These are phyloP conservation scores for Pardosa pseudoannulata DNA, from an alignment of 2,888 invertebrate species.

Conservation along the genomic window DNA sequence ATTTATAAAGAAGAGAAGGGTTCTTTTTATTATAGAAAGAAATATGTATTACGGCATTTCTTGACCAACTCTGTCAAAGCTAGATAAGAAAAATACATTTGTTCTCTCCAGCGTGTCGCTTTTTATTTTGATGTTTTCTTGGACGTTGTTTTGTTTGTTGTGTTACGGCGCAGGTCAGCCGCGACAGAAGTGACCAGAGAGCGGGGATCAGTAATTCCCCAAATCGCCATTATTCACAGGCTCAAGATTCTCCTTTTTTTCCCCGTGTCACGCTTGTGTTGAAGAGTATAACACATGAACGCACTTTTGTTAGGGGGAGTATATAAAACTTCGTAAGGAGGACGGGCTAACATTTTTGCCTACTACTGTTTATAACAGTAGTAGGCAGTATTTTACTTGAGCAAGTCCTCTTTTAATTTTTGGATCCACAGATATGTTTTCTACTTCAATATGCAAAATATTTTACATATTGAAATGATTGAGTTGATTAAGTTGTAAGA, in stretches of 20 bases:
- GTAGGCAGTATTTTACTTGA: no score
- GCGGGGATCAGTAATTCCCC: slow-evolving; percentile 5
- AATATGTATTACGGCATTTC: background rate
- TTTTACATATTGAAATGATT: no score
- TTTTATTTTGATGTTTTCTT: background rate
- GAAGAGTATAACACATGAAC: slow-evolving; percentile 7
- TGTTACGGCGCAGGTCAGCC: slow-evolving; percentile 5
- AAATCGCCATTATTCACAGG: slow-evolving; percentile 8
- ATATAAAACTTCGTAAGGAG: slow-evolving; percentile 6
- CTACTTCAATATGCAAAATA: no score
- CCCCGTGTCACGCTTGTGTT: background rate
- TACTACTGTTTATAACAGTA: no score
- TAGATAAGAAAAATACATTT: slow-evolving; percentile 15
- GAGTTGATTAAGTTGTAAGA: no score
- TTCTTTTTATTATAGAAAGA: background rate
- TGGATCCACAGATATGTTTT: no score
- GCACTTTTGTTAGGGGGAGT: background rate
- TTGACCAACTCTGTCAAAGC: slow-evolving; percentile 1
- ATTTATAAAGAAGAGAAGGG: background rate
- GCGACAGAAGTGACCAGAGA: slow-evolving; percentile 6
- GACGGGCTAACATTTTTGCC: no score
- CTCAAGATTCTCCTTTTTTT: background rate
- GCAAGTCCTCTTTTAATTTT: no score
- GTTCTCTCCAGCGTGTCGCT: background rate
- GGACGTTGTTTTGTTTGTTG: slow-evolving; percentile 1